These are phyloP conservation scores for Alligator mississippiensis DNA, from an alignment of 2,113 vertebrate species.

Conservation along the genomic window DNA sequence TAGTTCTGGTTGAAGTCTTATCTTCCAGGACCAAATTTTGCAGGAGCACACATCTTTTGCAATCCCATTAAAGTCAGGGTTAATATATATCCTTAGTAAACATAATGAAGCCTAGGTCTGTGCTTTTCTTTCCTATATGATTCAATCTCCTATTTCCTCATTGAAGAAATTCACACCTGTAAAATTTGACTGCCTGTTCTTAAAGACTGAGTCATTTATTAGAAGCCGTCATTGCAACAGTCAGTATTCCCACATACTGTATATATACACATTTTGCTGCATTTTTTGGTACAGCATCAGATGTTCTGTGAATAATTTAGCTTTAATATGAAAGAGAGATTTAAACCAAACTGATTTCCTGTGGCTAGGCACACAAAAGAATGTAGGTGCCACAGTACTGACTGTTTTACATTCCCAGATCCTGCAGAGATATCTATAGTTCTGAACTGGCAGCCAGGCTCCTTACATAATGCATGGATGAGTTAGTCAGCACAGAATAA, in stretches of 20 bases:
- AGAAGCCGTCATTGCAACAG: background rate
- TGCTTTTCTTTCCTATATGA: background rate
- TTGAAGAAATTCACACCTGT: accelerated
- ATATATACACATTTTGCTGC: background rate
- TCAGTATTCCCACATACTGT: background rate
- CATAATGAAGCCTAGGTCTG: background rate
- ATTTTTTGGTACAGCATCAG: background rate
- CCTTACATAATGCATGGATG: no score
- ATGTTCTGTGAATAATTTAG: background rate
- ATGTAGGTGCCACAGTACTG: no score
- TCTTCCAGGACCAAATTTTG: background rate
- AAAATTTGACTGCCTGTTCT: background rate
- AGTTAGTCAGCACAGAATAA: no score
- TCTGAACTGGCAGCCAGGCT: no score
- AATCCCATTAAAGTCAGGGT: background rate
- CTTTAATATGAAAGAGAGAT: background rate
- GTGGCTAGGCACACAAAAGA: no score
- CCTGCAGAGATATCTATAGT: no score
- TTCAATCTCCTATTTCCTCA: background rate
- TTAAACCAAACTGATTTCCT: background rate
- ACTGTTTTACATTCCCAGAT: no score
- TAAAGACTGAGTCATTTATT: constrained; percentile 10
- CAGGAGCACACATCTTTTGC: background rate
- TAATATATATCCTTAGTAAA: background rate
- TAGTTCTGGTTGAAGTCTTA: background rate